Base-by-base conservation (phyloP, 2,888 invertebrate species). In the Hydriomena furcata region DNA sequence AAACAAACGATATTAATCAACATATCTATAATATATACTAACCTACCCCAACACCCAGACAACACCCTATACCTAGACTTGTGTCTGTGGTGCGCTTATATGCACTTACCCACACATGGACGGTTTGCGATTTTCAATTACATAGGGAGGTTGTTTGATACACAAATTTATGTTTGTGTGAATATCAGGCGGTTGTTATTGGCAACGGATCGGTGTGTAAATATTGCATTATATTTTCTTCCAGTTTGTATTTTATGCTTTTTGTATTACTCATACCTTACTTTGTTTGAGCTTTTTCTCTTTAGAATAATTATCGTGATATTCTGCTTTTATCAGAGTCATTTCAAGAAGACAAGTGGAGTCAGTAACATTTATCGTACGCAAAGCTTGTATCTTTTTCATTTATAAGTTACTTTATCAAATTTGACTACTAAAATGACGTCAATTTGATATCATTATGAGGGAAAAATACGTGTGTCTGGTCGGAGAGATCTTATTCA, bases 21-120 rank as follows among this genome's bases (percentile, higher is more conserved):
- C 25, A 10, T 12, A 35, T 48, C 8, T 27, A 27, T 44, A 32
- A 28, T 31, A 13, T 31, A 1, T n/a, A 41, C n/a, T 8, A 67
- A 73, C 79, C 81, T 81, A 75, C 77, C 83, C 73, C 71, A 82
- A 48, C 65, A 71, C 66, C 65, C 65, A 63, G 58, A 68, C 67
- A 20, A 70, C 52, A 55, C 30, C 32, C 28, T 45, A 52, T 56
- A 71, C 66, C 67, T 70, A 68, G 60, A 58, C 35, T 13, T 28
- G 23, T 17, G 31, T 23, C 30, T 3, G 7, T 32, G 20, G 5
- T 11, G n/a, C 25, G 25, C 17, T 17, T 40, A 27, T 36, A 36
- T 57, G 65, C 65, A 65, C 55, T 59, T 58, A 69, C 71, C 45
- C 76, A 74, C 73, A 70, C 71, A 61, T 43, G 38, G 52, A 41